Conservation (phyloP, 2,888 invertebrate species). For the Latrodectus hesperus region DNA sequence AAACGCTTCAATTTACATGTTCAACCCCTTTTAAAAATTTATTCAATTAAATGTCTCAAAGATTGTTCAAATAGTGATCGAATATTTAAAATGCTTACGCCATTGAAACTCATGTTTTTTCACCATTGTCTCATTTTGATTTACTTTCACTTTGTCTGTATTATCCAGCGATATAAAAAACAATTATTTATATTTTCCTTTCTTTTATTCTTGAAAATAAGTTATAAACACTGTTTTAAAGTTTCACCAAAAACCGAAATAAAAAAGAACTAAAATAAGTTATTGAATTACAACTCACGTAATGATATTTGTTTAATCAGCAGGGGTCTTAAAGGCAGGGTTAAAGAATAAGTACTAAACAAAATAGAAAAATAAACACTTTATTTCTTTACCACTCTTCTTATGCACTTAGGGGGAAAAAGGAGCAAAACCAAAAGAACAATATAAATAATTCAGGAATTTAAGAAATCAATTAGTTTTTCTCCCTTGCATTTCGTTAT, state of each 20-base stretch:
- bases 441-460: constrained; percentile 12
- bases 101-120: neutral
- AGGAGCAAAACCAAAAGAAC: neutral
- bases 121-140: neutral
- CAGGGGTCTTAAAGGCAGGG: neutral
- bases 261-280: neutral
- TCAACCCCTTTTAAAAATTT: too few relatives aligned
- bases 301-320: constrained; percentile 11
- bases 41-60: too few relatives aligned
- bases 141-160: neutral
- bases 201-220: neutral
- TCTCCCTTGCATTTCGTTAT: constrained; percentile 12
- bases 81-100: too few relatives aligned
- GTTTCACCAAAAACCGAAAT: neutral
- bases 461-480: constrained; percentile 58
- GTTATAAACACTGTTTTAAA: neutral
- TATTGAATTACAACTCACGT: constrained; percentile 13
- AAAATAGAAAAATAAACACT: neutral
- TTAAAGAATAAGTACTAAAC: neutral
- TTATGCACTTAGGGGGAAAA: neutral
- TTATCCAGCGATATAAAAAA: neutral
- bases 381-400: neutral
- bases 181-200: neutral
- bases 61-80: too few relatives aligned
- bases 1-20: too few relatives aligned